A percentile compares a stretch with the other conserved stretches of the same genome.
phyloP scores from a whole-genome alignment of 2,113 vertebrate genomes.

The Nibea albiflora region DNA sequence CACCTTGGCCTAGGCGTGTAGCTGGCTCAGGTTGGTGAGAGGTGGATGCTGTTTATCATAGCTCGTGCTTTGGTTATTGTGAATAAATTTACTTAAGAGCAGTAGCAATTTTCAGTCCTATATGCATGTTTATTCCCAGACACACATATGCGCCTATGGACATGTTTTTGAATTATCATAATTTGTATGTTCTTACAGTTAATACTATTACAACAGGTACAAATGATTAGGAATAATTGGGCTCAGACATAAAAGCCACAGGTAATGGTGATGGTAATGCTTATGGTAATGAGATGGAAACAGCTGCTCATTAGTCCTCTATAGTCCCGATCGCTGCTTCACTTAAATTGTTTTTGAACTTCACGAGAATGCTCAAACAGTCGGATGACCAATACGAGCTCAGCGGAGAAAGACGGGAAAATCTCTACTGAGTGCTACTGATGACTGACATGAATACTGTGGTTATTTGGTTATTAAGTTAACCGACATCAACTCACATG shows the following conservation, averaged over 20 bases:
- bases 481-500: neutral
- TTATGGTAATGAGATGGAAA: constrained; percentile 24
- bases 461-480: neutral
- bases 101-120: neutral
- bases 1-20: neutral
- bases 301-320: constrained; percentile 10
- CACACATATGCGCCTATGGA: neutral
- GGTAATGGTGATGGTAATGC: constrained; percentile 18
- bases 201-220: neutral
- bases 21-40: neutral
- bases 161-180: neutral
- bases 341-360: constrained; percentile 2
- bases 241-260: neutral
- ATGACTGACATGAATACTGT: neutral
- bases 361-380: neutral
- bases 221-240: neutral
- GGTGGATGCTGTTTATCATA: neutral
- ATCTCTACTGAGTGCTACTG: neutral
- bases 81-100: neutral
- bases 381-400: neutral
- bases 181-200: neutral
- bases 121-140: neutral
- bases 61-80: neutral
- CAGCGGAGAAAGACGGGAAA: neutral
- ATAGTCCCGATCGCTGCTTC: neutral